Conservation (phyloP, 2,888 invertebrate species). For the Adela reaumurella region DNA sequence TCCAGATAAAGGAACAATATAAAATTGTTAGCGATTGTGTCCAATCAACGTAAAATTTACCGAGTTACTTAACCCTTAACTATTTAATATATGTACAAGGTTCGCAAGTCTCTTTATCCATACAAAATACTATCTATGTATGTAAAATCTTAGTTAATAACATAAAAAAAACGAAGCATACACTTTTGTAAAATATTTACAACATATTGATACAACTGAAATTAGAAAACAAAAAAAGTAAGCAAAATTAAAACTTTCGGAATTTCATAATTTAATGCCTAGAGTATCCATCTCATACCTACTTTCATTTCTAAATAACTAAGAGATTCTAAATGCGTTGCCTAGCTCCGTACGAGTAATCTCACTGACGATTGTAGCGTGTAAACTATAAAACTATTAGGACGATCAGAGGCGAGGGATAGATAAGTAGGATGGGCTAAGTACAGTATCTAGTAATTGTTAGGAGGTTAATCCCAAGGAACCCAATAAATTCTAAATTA, state of each 20-base stretch:
- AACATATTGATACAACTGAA: slow-evolving; percentile 22
- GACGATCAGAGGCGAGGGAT: too few species aligned
- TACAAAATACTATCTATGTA: neutral
- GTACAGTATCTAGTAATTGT: too few species aligned
- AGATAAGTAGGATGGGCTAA: too few species aligned
- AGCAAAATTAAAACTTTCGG: neutral
- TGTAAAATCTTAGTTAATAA: slow-evolving; percentile 34
- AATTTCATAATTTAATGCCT: neutral
- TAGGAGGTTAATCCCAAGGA: too few species aligned
- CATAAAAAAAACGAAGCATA: slow-evolving; percentile 30
- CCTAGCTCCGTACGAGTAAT: neutral
- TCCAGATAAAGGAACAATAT: neutral
- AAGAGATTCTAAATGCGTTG: neutral
- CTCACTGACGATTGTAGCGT: too few species aligned
- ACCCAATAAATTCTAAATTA: too few species aligned
- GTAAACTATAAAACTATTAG: too few species aligned
- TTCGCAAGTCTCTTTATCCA: slow-evolving; percentile 48
- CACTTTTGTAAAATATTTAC: slow-evolving; percentile 51
- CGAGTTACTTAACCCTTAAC: slow-evolving; percentile 24
- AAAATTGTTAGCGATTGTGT: neutral
- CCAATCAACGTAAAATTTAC: neutral
- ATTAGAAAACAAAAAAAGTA: neutral
- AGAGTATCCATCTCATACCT: neutral
- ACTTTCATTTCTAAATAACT: neutral
- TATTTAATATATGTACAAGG: slow-evolving; percentile 54